Conservation (phyloP, 2,888 invertebrate species). For the Actias luna region DNA sequence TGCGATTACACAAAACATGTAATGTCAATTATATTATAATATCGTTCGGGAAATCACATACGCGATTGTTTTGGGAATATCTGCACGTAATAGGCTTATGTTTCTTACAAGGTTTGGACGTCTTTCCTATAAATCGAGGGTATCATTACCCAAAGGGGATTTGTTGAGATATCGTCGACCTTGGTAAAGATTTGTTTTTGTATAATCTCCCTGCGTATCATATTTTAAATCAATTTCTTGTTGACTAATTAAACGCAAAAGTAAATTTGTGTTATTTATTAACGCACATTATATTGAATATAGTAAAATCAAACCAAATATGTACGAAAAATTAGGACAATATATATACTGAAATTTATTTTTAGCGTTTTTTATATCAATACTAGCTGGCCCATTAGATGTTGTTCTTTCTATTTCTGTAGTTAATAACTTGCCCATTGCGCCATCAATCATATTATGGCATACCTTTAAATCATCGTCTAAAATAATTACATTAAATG, state of each 20-base stretch:
- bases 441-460: no score
- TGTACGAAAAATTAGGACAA: no score
- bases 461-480: no score
- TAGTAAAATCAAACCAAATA: no score
- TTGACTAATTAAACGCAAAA: background rate
- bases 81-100: constrained; percentile 15
- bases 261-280: background rate
- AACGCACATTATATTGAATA: background rate
- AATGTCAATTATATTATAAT: background rate
- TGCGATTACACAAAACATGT: background rate
- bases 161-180: constrained; percentile 11
- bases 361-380: no score
- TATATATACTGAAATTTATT: no score
- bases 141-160: constrained; percentile 14
- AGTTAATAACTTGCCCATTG: no score
- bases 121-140: constrained; percentile 11
- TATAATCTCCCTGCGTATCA: background rate
- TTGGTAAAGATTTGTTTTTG: constrained; percentile 16
- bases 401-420: no score
- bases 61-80: constrained; percentile 13
- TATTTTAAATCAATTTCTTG: background rate
- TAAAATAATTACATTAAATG: no score
- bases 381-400: no score
- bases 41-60: constrained; percentile 10
- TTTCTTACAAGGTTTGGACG: constrained; percentile 10